Base-by-base conservation (phyloP, 2,113 vertebrate genomes). In the Anolis carolinensis region DNA sequence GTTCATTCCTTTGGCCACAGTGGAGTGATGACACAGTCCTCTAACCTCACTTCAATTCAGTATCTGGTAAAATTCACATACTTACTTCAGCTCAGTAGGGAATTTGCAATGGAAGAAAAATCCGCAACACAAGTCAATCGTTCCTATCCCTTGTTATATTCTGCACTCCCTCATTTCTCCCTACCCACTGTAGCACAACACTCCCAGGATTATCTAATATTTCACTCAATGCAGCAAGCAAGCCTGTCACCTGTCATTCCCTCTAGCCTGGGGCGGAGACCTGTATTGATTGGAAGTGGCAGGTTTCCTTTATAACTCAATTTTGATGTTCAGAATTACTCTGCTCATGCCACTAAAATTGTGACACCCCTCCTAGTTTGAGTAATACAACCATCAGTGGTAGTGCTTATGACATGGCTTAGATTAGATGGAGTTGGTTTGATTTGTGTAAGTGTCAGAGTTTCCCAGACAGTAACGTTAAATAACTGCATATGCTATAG, bases 301-400 rank as follows among this genome's bases (percentile, higher is more conserved):
- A 67, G 82, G 72, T 84, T 76, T 84, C 59, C 72, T 84, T 84
- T 65, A 84, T 84, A 84, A 84, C 59, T 76, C 39, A 84, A 48
- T 84, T 84, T 27, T 76, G 39, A 65, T 84, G 72, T 65, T 84
- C 39, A 84, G 39, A 76, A 65, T 9, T 76, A 65, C 59, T 67
- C 27, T 84, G 73, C 32, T 76, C 59, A 44, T 65, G 72, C 59
- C 72, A 32, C 39, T 82, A 71, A 82, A 82, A 34, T 55, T 32
- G 30, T 76, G 72, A 65, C 50, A 48, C 50, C n/a, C 62, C 73
- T 14, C 34, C 8, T 20, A 7, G 48, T 48, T 65, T 84, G 20
- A 76, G 59, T 44, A 75, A 76, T 65, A 75, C 27, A 75, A 30
- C 72, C 59, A n/a, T 76, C 73, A 48, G 18, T 32, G 18, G 55